A percentile compares a stretch with the other conserved stretches of the same genome.
These are phyloP conservation scores for Mythimna lalbum DNA, from an alignment of 2,888 invertebrate species.

Conservation along the genomic window DNA sequence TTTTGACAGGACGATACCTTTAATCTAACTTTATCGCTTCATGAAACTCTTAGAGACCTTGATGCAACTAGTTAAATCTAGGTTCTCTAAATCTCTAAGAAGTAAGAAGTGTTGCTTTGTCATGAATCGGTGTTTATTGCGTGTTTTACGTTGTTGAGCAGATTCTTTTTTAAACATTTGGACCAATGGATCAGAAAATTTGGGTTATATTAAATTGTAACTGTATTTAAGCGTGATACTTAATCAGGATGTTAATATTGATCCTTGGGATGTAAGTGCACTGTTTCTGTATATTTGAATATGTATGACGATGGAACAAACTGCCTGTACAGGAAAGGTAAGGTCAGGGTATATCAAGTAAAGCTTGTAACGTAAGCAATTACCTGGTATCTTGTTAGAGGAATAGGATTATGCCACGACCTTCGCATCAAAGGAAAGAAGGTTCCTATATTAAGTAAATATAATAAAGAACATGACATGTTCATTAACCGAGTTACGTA, in stretches of 20 bases:
- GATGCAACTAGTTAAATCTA: no score
- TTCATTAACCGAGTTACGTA: constrained; percentile 36
- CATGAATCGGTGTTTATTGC: neutral
- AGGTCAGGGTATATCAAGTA: constrained; percentile 15
- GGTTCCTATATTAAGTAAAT: constrained; percentile 10
- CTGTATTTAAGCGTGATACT: neutral
- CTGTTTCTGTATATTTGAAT: neutral
- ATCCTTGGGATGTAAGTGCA: neutral
- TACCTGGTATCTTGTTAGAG: constrained; percentile 16
- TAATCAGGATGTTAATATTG: neutral
- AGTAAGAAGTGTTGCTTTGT: neutral
- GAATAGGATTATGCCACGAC: constrained; percentile 11
- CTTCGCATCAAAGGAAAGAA: constrained; percentile 30
- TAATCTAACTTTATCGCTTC: no score
- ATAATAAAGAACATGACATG: constrained; percentile 26
- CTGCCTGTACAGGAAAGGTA: neutral
- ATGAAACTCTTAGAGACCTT: no score
- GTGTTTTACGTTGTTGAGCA: neutral
- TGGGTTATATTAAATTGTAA: neutral
- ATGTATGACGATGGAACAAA: neutral
- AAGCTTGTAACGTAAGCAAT: constrained; percentile 23
- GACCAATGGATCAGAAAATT: neutral
- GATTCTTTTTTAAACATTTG: neutral
- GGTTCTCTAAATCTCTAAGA: no score
- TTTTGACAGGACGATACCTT: neutral